Percentiles rank a stretch among this genome's conserved stretches.
phyloP scores from a whole-genome alignment of 2,113 vertebrate genomes.

The Sylvietta virens region DNA sequence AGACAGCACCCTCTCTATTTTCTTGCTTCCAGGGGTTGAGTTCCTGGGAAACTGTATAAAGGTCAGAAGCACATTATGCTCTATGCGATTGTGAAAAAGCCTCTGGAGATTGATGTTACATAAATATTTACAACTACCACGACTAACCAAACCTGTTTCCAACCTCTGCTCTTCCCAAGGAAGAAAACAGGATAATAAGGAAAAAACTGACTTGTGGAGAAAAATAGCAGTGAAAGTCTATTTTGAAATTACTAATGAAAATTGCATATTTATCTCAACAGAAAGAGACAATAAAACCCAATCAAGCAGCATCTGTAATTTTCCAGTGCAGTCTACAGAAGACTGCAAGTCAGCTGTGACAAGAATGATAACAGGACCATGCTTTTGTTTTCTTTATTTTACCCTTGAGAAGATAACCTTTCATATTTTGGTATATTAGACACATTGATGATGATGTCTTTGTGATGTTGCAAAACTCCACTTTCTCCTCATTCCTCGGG shows the following conservation, averaged over 20 bases:
- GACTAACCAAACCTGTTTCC: constrained; percentile 20
- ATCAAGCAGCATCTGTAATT: constrained; percentile 29
- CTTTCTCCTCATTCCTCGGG: not conserved
- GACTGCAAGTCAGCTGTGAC: not conserved
- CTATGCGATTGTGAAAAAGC: not conserved
- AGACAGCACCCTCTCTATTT: not conserved
- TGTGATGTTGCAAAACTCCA: constrained; percentile 3
- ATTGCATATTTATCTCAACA: not conserved
- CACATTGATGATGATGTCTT: not conserved
- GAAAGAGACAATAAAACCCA: not conserved
- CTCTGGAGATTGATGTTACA: not conserved
- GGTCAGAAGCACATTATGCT: not conserved
- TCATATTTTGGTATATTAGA: not conserved
- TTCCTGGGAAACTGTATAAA: constrained; percentile 43
- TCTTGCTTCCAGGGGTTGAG: constrained; percentile 6
- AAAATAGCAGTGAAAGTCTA: not conserved
- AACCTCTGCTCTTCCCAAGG: not conserved
- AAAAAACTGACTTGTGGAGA: not conserved
- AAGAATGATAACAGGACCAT: not conserved
- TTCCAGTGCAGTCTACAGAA: constrained; percentile 13
- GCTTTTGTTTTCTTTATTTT: constrained; percentile 53
- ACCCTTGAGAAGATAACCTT: constrained; percentile 59
- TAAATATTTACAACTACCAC: constrained; percentile 13
- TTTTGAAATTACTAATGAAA: not conserved
- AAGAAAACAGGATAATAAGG: not conserved